These are phyloP conservation scores for Eupithecia abbreviata DNA, from an alignment of 2,888 invertebrate species.

Conservation along the genomic window DNA sequence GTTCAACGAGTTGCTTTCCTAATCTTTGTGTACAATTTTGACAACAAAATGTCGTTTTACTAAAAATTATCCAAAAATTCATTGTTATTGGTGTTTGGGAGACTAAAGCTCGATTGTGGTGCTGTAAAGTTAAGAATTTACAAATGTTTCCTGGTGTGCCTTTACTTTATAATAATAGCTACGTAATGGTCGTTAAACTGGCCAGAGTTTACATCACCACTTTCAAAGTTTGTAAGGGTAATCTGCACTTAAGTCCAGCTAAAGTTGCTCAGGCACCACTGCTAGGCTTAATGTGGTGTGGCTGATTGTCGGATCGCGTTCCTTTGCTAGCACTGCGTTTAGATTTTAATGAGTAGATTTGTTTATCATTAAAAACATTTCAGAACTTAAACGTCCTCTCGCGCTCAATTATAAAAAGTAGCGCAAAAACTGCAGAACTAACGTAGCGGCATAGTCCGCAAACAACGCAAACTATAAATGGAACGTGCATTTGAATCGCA, in stretches of 20 bases:
- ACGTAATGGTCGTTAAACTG: conserved; percentile 27
- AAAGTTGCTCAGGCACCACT: conserved; percentile 74
- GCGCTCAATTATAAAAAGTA: neutral
- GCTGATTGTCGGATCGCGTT: conserved; percentile 55
- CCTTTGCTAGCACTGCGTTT: conserved; percentile 48
- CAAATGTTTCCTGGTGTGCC: conserved; percentile 20
- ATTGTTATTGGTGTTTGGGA: conserved; percentile 46
- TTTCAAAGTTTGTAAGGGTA: conserved; percentile 37
- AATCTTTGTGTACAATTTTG: conserved; percentile 12
- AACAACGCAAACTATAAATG: conserved; percentile 28
- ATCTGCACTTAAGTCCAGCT: conserved; percentile 61
- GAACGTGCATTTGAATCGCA: conserved; percentile 12
- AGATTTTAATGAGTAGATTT: conserved; percentile 27
- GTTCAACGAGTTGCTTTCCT: conserved; percentile 22
- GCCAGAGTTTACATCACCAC: conserved; percentile 36
- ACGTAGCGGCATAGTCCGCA: neutral
- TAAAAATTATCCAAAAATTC: conserved; percentile 43
- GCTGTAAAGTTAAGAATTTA: conserved; percentile 24
- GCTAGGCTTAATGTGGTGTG: conserved; percentile 78
- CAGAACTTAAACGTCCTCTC: neutral
- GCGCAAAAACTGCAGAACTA: neutral
- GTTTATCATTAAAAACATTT: conserved; percentile 9
- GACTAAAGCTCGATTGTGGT: conserved; percentile 35
- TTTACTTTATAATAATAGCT: conserved; percentile 16
- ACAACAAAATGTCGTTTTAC: conserved; percentile 9